Evolutionary conservation across 2,113 vertebrate species (phyloP).

Genomic region (Carollia perspicillata): DNA sequence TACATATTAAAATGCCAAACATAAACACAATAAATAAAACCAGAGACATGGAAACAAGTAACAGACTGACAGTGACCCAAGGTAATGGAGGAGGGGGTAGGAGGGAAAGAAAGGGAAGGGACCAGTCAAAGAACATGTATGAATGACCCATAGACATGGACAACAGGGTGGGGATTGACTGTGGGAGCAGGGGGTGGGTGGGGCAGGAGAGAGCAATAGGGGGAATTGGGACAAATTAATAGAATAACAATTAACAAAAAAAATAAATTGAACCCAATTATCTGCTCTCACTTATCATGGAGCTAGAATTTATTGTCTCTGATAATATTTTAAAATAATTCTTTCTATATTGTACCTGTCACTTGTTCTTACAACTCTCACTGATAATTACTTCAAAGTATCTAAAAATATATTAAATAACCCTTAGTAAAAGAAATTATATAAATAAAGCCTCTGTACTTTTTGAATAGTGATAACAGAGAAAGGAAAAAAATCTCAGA

Average conservation of each 20-base stretch:
- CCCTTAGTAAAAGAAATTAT: background rate
- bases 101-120: too few species aligned
- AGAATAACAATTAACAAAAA: too few species aligned
- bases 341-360: background rate
- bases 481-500: background rate
- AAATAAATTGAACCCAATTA: background rate
- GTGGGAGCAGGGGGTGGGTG: too few species aligned
- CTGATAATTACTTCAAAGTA: background rate
- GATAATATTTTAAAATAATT: conserved; percentile 1
- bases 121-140: too few species aligned
- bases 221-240: too few species aligned
- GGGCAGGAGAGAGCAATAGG: too few species aligned
- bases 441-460: background rate
- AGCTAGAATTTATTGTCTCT: background rate
- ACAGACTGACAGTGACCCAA: too few species aligned
- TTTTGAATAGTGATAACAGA: background rate
- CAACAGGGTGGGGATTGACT: too few species aligned
- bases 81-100: too few species aligned
- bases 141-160: too few species aligned
- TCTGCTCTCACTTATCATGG: background rate
- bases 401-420: background rate
- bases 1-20: background rate
- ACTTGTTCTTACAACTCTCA: background rate
- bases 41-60: too few species aligned
- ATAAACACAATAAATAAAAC: background rate